Percentiles rank a stretch among this genome's conserved stretches.
These are phyloP conservation scores for Pachycephus smyrnensis DNA, from an alignment of 2,888 invertebrate genomes.

Conservation along the genomic window DNA sequence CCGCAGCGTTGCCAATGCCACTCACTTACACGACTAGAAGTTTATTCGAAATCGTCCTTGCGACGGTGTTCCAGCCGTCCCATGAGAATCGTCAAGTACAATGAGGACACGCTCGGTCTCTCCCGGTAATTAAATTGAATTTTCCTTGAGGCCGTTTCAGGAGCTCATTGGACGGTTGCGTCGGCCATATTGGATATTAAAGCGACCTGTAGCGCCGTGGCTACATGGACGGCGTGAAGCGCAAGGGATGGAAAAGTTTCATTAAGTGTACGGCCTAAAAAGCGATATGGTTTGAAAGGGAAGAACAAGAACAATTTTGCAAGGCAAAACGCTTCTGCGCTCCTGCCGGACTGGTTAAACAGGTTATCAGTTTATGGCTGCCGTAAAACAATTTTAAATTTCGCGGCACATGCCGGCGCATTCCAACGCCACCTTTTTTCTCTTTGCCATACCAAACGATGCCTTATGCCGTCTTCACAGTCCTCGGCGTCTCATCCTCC, in stretches of 20 bases:
- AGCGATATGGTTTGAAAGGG: slow-evolving; percentile 29
- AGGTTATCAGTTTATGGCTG: slow-evolving; percentile 63
- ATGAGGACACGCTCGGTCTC: background rate
- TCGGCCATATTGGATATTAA: background rate
- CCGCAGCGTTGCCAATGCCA: slow-evolving; percentile 22
- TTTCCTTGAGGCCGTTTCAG: background rate
- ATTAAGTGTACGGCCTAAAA: background rate
- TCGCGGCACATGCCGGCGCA: slow-evolving; percentile 57
- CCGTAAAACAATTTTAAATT: slow-evolving; percentile 64
- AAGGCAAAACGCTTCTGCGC: slow-evolving; percentile 44
- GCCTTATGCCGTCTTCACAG: slow-evolving; percentile 26
- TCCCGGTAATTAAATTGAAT: background rate
- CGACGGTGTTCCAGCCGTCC: background rate
- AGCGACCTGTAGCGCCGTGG: background rate
- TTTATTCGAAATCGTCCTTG: background rate
- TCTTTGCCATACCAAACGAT: slow-evolving; percentile 20
- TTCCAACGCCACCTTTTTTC: slow-evolving; percentile 37
- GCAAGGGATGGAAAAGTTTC: background rate
- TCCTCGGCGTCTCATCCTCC: background rate
- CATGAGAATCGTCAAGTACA: background rate
- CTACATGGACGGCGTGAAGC: background rate
- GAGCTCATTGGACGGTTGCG: background rate
- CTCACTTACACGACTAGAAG: background rate
- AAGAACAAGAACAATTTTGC: slow-evolving; percentile 42
- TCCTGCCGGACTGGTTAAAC: slow-evolving; percentile 59